Evolutionary conservation across 2,797 vertebrate genomes (phyloP).

Genomic region (Gymnoscopelus braueri): DNA sequence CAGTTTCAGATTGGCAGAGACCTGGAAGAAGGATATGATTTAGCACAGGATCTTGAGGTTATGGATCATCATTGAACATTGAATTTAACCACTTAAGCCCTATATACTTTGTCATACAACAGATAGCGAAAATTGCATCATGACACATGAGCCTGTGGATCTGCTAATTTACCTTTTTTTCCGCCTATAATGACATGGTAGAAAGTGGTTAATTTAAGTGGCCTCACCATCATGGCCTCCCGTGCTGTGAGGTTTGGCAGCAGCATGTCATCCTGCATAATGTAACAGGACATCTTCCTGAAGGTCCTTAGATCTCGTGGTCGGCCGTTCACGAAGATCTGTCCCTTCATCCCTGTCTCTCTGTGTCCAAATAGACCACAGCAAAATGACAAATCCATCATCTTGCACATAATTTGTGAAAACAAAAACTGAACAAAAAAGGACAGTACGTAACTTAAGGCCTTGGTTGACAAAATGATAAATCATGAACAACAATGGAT

Average conservation of each 20-base stretch:
- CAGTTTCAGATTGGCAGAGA: slow-evolving; percentile 95
- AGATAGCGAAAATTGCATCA: no score
- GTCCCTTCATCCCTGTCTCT: slow-evolving; percentile 96
- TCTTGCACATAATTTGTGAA: no score
- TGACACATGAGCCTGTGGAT: no score
- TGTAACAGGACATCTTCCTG: slow-evolving; percentile 99
- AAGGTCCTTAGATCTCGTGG: slow-evolving; percentile 93
- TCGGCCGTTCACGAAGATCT: slow-evolving; percentile 93
- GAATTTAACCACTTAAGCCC: no score
- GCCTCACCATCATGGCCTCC: slow-evolving; percentile 98
- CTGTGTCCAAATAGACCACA: slow-evolving; percentile 68
- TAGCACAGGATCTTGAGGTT: not conserved
- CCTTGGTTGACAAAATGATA: no score
- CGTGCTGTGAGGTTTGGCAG: slow-evolving; percentile 92
- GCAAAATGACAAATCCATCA: no score
- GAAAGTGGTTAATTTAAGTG: not conserved
- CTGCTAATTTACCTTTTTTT: not conserved
- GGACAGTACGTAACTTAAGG: no score
- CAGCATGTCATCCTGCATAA: slow-evolving; percentile 99
- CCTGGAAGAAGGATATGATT: slow-evolving; percentile 75
- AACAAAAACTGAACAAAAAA: no score
- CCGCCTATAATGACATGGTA: no score
- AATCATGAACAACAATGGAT: no score
- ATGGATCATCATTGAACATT: not conserved
- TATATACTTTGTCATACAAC: not conserved